A percentile compares a stretch with the other conserved stretches of the same genome.
phyloP scores from a whole-genome alignment of 2,113 vertebrate genomes.

The Probosciger aterrimus region DNA sequence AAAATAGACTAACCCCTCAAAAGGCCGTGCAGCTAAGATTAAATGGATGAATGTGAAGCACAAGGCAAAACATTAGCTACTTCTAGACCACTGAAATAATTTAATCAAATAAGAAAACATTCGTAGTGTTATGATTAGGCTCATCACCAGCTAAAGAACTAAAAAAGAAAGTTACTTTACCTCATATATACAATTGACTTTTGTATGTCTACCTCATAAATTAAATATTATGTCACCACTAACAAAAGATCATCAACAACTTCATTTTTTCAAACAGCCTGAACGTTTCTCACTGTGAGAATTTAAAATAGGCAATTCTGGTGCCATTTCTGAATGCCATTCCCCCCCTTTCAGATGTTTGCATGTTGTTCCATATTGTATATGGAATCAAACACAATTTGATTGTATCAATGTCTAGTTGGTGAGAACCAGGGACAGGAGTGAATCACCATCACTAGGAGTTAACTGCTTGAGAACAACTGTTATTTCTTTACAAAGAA shows the following conservation, averaged over 20 bases:
- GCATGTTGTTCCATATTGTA: not conserved
- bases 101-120: not conserved
- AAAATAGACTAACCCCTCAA: not conserved
- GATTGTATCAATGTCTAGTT: not conserved
- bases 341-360: not conserved
- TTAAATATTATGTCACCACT: not conserved
- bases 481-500: not conserved
- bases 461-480: not conserved
- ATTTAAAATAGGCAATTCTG: not conserved
- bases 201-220: not conserved
- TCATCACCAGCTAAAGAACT: not conserved
- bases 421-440: not conserved
- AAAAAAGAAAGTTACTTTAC: not conserved
- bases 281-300: not conserved
- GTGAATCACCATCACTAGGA: not conserved
- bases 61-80: not conserved
- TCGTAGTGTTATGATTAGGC: not conserved
- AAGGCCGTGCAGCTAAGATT: not conserved
- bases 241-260: not conserved
- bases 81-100: not conserved
- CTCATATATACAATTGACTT: not conserved
- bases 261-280: not conserved
- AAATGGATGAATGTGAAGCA: not conserved
- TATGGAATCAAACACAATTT: not conserved
- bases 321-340: not conserved